phyloP scores from a whole-genome alignment of 1,140 invertebrate species.

The Sinonovacula constricta region DNA sequence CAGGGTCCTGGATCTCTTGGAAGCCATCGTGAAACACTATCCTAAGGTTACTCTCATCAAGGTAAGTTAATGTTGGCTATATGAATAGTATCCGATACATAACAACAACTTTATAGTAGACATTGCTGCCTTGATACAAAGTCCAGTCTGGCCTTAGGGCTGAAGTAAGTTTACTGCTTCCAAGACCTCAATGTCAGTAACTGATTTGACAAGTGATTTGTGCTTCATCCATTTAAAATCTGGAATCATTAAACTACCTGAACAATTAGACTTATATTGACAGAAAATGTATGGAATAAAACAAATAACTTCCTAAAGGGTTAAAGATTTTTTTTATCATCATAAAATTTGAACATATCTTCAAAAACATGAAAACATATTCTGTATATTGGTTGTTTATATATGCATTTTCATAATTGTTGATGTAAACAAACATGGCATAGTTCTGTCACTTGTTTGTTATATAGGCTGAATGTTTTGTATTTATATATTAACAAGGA shows the following conservation, averaged over 20 bases:
- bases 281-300: too few species aligned
- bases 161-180: neutral
- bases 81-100: too few species aligned
- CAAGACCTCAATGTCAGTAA: too few species aligned
- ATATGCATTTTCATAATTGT: neutral
- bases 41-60: neutral
- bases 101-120: too few species aligned
- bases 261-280: too few species aligned
- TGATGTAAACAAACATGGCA: too few species aligned
- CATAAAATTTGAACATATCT: neutral
- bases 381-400: neutral
- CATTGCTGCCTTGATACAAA: too few species aligned
- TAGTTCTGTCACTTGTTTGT: neutral
- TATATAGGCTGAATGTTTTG: neutral
- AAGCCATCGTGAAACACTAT: constrained; percentile 16
- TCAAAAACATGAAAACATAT: neutral
- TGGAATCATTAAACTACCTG: neutral
- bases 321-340: neutral
- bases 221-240: neutral
- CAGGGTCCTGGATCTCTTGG: constrained; percentile 38
- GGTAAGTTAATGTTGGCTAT: constrained; percentile 6
- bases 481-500: constrained; percentile 33
- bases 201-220: neutral
- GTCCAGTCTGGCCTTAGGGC: neutral
- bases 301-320: too few species aligned